Evolutionary conservation across 2,888 invertebrate genomes (phyloP).

Genomic region (Ischnura elegans): DNA sequence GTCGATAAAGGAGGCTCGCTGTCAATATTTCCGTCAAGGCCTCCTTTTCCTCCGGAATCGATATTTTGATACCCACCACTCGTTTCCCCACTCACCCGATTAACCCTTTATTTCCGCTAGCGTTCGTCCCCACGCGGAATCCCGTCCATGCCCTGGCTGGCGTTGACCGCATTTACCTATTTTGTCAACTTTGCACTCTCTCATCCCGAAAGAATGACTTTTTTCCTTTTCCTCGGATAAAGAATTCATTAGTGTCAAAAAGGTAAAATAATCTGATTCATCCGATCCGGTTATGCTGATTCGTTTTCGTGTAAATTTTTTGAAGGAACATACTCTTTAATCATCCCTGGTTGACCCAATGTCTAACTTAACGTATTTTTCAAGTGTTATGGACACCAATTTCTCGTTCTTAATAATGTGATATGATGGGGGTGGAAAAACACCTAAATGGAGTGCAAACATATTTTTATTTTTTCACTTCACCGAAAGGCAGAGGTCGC

Average conservation of each 20-base stretch:
- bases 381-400: too few species aligned
- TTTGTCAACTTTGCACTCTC: background rate
- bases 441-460: too few species aligned
- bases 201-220: background rate
- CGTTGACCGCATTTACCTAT: background rate
- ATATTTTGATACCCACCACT: background rate
- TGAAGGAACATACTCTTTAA: too few species aligned
- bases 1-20: background rate
- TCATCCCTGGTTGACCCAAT: too few species aligned
- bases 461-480: background rate
- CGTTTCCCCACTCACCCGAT: background rate
- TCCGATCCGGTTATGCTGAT: too few species aligned
- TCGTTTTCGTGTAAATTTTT: too few species aligned
- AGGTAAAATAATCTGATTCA: too few species aligned
- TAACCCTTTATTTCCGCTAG: background rate
- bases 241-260: too few species aligned
- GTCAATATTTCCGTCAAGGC: slow-evolving; percentile 31
- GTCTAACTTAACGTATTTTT: too few species aligned
- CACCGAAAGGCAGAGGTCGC: background rate
- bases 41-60: slow-evolving; percentile 2
- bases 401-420: too few species aligned
- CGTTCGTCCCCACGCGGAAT: background rate
- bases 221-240: background rate
- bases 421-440: too few species aligned
- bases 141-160: background rate